Evolutionary conservation across 23 tunicate species (phyloP).

Genomic region (Trididemnum miniatum): DNA sequence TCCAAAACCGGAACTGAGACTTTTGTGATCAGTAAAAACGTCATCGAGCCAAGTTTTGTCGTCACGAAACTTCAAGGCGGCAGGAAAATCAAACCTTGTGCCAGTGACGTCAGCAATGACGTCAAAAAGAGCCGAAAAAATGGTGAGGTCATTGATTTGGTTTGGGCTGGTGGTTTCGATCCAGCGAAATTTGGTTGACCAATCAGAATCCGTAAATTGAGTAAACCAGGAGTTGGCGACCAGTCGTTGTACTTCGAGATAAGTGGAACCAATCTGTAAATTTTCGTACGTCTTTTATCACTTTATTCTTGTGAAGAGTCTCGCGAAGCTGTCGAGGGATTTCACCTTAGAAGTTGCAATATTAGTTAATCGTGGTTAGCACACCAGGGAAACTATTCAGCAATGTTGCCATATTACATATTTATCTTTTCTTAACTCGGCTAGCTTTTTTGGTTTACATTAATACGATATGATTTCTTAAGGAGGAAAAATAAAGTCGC

Average conservation of each 20-base stretch:
- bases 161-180: background rate
- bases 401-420: no score
- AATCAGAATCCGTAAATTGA: slow-evolving; percentile 62
- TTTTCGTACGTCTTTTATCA: no score
- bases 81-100: slow-evolving; percentile 24
- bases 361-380: no score
- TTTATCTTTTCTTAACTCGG: no score
- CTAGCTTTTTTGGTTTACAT: no score
- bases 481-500: no score
- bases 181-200: slow-evolving; percentile 76
- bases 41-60: background rate
- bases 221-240: slow-evolving; percentile 42
- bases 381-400: no score
- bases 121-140: slow-evolving; percentile 54
- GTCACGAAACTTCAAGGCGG: slow-evolving; percentile 28
- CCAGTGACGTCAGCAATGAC: slow-evolving; percentile 53
- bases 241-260: slow-evolving; percentile 58
- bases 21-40: background rate
- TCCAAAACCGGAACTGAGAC: no score
- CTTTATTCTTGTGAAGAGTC: no score
- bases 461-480: no score
- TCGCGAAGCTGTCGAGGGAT: no score
- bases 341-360: no score
- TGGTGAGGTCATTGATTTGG: slow-evolving; percentile 23
- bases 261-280: slow-evolving; percentile 67